Conservation (phyloP, 2,113 vertebrate species). For the Atractosteus spatula region DNA sequence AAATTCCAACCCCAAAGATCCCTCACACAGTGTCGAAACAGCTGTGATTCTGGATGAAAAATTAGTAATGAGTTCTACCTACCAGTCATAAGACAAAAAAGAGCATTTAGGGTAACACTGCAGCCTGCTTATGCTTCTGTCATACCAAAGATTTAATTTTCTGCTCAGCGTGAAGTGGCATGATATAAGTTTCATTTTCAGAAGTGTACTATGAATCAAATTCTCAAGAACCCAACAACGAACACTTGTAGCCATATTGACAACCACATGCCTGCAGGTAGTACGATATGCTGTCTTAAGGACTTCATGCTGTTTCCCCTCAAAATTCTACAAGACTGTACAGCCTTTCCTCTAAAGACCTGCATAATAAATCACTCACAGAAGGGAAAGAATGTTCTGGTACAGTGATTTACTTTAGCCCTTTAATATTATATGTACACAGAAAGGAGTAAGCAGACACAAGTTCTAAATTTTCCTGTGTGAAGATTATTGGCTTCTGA, state of each 20-base stretch:
- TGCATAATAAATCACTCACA: slow-evolving; percentile 47
- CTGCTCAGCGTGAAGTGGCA: slow-evolving; percentile 48
- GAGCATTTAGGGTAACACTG: slow-evolving; percentile 2
- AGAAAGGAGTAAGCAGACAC: not conserved
- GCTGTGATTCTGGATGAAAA: slow-evolving; percentile 17
- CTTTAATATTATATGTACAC: not conserved
- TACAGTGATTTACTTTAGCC: not conserved
- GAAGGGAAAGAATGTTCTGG: slow-evolving; percentile 32
- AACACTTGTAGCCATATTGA: slow-evolving; percentile 51
- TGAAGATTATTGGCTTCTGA: not conserved
- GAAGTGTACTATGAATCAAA: slow-evolving; percentile 54
- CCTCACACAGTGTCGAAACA: slow-evolving; percentile 37
- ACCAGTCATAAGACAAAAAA: slow-evolving; percentile 11
- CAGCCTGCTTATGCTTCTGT: slow-evolving; percentile 36
- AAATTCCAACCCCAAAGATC: slow-evolving; percentile 32
- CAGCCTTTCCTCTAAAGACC: slow-evolving; percentile 45
- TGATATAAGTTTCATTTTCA: slow-evolving; percentile 50
- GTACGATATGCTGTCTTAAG: slow-evolving; percentile 42
- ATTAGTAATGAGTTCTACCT: slow-evolving; percentile 1
- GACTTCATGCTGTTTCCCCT: slow-evolving; percentile 39
- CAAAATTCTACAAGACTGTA: slow-evolving; percentile 23
- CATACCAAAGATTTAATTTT: slow-evolving; percentile 59
- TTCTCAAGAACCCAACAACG: slow-evolving; percentile 43
- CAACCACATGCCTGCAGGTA: slow-evolving; percentile 44
- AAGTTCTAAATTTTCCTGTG: not conserved